Base-by-base conservation (phyloP, 2,113 vertebrate genomes). In the Andinoacara biseriatus region DNA sequence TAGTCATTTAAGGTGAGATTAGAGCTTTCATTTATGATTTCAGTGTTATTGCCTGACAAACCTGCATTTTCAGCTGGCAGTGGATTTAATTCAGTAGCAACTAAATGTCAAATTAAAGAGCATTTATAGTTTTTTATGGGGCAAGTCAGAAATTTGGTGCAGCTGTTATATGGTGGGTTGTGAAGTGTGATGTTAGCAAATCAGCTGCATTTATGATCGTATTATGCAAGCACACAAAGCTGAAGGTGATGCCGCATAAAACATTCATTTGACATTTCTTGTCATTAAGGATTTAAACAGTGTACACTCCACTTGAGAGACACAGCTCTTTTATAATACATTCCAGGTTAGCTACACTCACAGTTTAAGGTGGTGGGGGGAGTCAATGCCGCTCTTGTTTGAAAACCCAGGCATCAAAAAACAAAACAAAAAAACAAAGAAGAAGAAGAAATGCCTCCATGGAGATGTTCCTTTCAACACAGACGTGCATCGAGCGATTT, bases 201-300 rank as follows among this genome's bases (percentile, higher is more conserved):
- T 69, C 24, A 69, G 43, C 56, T 59, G 58, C 24, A 52, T 80
- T 82, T 72, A 26, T 17, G 6, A 65, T 17, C 22, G 40, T 20
- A 78, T 90, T 85, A 84, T 75, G 65, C 82, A 85, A 87, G n/a
- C 52, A 9, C 14, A 77, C 54, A 87, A 63, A 84, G 63, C 58
- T 81, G 18, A 84, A 82, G 78, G 72, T 72, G 22, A 33, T 35
- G 26, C 62, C 26, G 22, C 79, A 77, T 88, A 15, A 87, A 88
- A 59, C 59, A 90, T 90, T 3, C 84, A 87, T 89, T 46, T 74
- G 61, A 63, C 79, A 90, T 90, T 79, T 76, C 18, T 63, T 76
- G 61, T 86, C 80, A 89, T 93, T 58, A 91, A 89, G 74, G 78
- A 91, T 91, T 90, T 79, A 88, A 57, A 63, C 40, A n/a, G 75